Conservation (phyloP, 2,113 vertebrate genomes). For the Menura novaehollandiae region DNA sequence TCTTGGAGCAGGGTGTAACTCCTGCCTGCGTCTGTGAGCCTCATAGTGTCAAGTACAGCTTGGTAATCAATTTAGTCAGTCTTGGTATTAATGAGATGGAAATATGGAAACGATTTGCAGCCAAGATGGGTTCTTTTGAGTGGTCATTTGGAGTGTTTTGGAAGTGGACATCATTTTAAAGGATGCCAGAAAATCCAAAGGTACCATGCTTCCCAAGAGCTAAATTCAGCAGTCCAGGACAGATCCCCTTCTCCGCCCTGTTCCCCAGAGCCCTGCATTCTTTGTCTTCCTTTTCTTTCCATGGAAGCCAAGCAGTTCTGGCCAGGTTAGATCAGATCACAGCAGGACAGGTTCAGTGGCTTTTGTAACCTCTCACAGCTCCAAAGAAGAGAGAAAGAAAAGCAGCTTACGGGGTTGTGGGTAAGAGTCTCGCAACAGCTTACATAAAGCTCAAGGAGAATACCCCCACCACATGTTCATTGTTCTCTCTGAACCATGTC, state of each 20-base stretch:
- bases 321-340: slow-evolving; percentile 34
- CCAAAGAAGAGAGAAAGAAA: slow-evolving; percentile 33
- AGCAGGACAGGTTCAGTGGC: background rate
- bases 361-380: slow-evolving; percentile 37
- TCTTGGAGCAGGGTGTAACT: background rate
- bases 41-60: background rate
- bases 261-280: background rate
- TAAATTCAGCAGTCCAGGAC: background rate
- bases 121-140: background rate
- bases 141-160: background rate
- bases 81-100: background rate
- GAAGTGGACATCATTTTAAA: background rate
- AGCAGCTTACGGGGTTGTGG: slow-evolving; percentile 40
- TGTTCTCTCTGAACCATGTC: background rate
- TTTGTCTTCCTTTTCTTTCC: background rate
- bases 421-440: background rate
- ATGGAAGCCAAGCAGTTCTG: background rate
- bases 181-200: background rate
- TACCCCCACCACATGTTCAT: background rate
- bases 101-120: background rate
- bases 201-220: rapidly evolving
- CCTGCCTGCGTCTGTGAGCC: background rate
- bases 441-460: background rate
- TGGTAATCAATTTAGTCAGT: background rate
- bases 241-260: background rate